Conservation (phyloP, 2,797 vertebrate species). For the Microchirus variegatus region DNA sequence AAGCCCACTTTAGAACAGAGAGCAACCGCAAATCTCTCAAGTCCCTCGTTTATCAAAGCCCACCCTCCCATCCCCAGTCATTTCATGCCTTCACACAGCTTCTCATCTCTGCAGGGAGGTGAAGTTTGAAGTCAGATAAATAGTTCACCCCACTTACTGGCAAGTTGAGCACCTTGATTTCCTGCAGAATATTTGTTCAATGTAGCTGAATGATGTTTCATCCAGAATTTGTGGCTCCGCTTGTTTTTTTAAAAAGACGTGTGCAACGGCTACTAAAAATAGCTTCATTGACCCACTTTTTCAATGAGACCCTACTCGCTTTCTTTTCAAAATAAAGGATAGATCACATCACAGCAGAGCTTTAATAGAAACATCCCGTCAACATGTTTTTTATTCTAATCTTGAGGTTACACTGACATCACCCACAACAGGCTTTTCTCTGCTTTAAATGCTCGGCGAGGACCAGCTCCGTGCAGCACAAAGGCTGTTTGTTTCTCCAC, state of each 20-base stretch:
- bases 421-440: slow-evolving; percentile 18
- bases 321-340: slow-evolving; percentile 22
- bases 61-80: slow-evolving; percentile 53
- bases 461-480: slow-evolving; percentile 7
- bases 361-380: slow-evolving; percentile 48
- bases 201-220: slow-evolving; percentile 60
- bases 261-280: slow-evolving; percentile 78
- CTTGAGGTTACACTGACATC: slow-evolving; percentile 36
- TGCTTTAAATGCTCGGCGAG: slow-evolving; percentile 18
- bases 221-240: slow-evolving; percentile 69
- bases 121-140: slow-evolving; percentile 79
- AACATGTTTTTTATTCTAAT: slow-evolving; percentile 33
- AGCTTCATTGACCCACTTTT: slow-evolving; percentile 81
- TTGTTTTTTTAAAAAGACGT: slow-evolving; percentile 68
- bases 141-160: slow-evolving; percentile 71
- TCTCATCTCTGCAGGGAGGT: slow-evolving; percentile 73
- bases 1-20: slow-evolving; percentile 80
- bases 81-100: slow-evolving; percentile 61
- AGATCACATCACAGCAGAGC: slow-evolving; percentile 58
- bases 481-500: slow-evolving; percentile 20
- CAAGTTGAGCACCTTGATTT: slow-evolving; percentile 70
- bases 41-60: slow-evolving; percentile 75
- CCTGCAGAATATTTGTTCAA: slow-evolving; percentile 65
- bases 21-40: slow-evolving; percentile 70
- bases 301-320: slow-evolving; percentile 6